phyloP scores from a whole-genome alignment of 2,888 invertebrate genomes.

The Drosophila kambysellisi region DNA sequence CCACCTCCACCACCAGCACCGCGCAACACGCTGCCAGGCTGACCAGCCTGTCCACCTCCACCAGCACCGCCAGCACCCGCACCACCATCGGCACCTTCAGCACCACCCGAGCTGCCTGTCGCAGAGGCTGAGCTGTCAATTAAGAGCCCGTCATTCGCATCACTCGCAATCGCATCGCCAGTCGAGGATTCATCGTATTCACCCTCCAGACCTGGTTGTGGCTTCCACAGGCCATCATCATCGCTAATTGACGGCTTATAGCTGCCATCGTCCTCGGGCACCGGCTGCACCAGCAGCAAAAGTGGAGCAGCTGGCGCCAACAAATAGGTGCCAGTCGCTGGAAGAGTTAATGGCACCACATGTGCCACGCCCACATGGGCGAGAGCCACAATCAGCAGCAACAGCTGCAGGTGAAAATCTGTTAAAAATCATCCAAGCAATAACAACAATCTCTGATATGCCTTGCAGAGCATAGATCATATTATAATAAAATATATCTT shows the following conservation, averaged over 20 bases:
- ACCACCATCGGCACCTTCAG: neutral
- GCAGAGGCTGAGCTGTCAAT: slow-evolving; percentile 16
- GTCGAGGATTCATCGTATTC: slow-evolving; percentile 43
- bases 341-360: slow-evolving; percentile 53
- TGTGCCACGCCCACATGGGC: slow-evolving; percentile 29
- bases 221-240: slow-evolving; percentile 59
- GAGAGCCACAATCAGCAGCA: slow-evolving; percentile 48
- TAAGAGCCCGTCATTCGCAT: neutral
- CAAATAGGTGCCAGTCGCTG: slow-evolving; percentile 56
- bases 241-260: slow-evolving; percentile 52
- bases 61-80: neutral
- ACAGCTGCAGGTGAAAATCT: slow-evolving; percentile 32
- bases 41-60: neutral
- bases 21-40: neutral
- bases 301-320: slow-evolving; percentile 42
- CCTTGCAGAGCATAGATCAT: neutral
- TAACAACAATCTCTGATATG: neutral
- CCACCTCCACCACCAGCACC: slow-evolving; percentile 22
- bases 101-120: slow-evolving; percentile 4
- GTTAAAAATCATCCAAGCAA: neutral
- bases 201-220: slow-evolving; percentile 58
- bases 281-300: slow-evolving; percentile 51
- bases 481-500: neutral
- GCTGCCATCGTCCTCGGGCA: slow-evolving; percentile 66
- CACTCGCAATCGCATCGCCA: slow-evolving; percentile 3